A percentile compares a stretch with the other conserved stretches of the same genome.
phyloP scores from a whole-genome alignment of 2,113 vertebrate genomes.

The Zosterops lateralis region DNA sequence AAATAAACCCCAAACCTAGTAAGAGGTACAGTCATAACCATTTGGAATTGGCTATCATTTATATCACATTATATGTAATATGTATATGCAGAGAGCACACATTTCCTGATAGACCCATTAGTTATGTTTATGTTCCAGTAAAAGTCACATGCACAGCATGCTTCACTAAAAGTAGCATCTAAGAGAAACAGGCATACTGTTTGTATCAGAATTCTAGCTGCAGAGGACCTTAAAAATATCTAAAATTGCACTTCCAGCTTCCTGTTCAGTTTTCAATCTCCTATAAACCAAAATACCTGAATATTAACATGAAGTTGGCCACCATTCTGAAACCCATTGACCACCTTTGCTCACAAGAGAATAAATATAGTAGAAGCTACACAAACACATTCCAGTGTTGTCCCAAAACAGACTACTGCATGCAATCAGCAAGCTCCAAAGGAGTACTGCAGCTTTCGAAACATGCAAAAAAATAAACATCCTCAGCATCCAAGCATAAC shows the following conservation, averaged over 20 bases:
- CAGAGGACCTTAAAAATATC: background rate
- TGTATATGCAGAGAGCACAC: background rate
- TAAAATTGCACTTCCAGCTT: background rate
- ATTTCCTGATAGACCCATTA: background rate
- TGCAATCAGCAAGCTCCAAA: background rate
- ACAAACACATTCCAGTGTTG: background rate
- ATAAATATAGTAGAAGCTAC: background rate
- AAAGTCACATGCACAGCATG: background rate
- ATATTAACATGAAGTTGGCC: background rate
- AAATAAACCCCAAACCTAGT: background rate
- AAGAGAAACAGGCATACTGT: background rate
- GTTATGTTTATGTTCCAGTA: rapidly evolving
- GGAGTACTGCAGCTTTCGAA: background rate
- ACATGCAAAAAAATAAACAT: background rate
- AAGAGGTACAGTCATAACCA: background rate
- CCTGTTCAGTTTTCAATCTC: background rate
- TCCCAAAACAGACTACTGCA: background rate
- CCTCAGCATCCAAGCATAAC: background rate
- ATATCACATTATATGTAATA: background rate
- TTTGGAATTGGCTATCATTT: background rate
- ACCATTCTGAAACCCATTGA: background rate
- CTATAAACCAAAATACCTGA: background rate
- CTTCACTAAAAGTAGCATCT: background rate
- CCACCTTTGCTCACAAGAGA: background rate
- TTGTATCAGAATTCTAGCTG: background rate